Evolutionary conservation across 35 echinoderm and acorn worm species (phyloP).

Genomic region (Hemicentrotus pulcherrimus): DNA sequence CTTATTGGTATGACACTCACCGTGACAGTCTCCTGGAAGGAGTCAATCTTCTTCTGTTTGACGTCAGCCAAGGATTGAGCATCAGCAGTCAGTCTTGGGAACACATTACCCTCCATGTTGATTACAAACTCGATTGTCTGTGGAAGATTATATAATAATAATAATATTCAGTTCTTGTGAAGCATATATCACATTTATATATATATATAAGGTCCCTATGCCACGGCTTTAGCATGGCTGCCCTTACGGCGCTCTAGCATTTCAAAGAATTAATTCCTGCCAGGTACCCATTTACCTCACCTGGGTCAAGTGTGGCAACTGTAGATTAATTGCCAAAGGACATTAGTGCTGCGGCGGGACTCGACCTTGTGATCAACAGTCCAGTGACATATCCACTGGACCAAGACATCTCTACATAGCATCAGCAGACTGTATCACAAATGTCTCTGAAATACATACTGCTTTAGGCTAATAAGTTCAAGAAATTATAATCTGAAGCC

Average conservation of each 20-base stretch:
- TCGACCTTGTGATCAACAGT: too few species aligned
- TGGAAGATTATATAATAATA: not conserved
- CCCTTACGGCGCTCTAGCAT: too few species aligned
- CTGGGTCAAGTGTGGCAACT: too few species aligned
- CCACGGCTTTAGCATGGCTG: too few species aligned
- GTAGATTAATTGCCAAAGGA: too few species aligned
- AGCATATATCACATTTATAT: too few species aligned
- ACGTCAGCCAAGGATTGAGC: slow-evolving; percentile 69
- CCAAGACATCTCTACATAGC: not conserved
- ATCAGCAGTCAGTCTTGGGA: slow-evolving; percentile 67
- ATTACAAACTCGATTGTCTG: slow-evolving; percentile 84
- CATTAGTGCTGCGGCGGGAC: too few species aligned
- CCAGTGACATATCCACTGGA: too few species aligned
- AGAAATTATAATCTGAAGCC: not conserved
- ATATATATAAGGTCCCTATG: too few species aligned
- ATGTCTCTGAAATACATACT: too few species aligned
- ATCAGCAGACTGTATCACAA: not conserved
- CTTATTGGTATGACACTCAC: slow-evolving; percentile 24
- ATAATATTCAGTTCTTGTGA: not conserved
- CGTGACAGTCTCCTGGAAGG: slow-evolving; percentile 84
- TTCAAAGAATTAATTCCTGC: too few species aligned
- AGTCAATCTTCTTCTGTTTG: slow-evolving; percentile 55
- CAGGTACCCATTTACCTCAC: too few species aligned
- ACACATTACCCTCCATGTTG: slow-evolving; percentile 88
- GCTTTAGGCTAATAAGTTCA: not conserved